Conservation (phyloP, 2,797 vertebrate genomes). For the Dallia pectoralis region DNA sequence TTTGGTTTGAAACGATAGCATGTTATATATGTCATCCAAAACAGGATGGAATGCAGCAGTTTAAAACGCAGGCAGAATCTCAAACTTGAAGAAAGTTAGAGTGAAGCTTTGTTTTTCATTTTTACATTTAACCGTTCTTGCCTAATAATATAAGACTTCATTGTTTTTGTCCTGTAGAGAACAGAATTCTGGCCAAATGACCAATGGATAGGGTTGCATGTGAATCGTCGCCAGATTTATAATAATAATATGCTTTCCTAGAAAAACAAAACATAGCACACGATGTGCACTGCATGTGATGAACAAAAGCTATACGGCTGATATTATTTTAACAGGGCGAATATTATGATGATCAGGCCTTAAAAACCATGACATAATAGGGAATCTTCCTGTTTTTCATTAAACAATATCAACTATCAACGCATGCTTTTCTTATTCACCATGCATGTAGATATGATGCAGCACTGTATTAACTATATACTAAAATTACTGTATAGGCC, state of each 20-base stretch:
- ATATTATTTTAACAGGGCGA: not conserved
- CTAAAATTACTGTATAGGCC: not conserved
- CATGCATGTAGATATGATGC: not conserved
- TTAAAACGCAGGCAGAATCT: not conserved
- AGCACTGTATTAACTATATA: not conserved
- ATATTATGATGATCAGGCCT: not conserved
- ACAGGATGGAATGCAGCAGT: not conserved
- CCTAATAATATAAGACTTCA: not conserved
- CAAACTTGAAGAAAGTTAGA: not conserved
- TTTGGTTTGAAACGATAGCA: not conserved
- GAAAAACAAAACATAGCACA: not conserved
- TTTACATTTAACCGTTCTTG: not conserved
- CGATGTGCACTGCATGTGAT: not conserved
- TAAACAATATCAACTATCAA: no score
- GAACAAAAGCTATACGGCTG: not conserved
- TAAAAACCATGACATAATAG: no score
- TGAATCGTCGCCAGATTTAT: not conserved
- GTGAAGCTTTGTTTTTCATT: not conserved
- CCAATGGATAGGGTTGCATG: not conserved
- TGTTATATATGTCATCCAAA: not conserved
- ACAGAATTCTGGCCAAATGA: not conserved
- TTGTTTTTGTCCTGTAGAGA: not conserved
- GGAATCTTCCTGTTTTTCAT: not conserved
- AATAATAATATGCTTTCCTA: not conserved
- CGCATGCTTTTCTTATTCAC: not conserved